Evolutionary conservation across 1,140 invertebrate genomes (phyloP).

Genomic region (Magallana gigas): DNA sequence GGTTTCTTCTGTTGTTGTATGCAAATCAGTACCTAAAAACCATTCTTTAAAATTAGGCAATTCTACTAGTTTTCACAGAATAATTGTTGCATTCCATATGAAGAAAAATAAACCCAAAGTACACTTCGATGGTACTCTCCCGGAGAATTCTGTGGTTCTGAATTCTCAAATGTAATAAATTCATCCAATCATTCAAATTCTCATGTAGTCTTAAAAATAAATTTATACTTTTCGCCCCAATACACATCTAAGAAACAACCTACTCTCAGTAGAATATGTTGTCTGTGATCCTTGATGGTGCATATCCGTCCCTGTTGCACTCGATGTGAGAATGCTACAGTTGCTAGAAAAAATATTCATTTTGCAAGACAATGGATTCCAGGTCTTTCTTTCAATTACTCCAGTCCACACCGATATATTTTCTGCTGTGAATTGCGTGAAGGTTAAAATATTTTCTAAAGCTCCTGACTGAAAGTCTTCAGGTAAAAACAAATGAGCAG

Average conservation of each 20-base stretch:
- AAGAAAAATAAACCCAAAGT: no score
- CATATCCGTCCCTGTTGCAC: neutral
- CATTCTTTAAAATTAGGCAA: no score
- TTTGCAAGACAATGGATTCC: neutral
- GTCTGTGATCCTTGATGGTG: neutral
- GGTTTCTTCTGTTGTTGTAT: neutral
- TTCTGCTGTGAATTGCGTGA: neutral
- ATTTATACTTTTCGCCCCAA: no score
- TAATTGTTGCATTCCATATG: no score
- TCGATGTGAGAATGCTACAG: neutral
- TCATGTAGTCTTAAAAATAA: no score
- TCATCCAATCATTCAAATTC: no score
- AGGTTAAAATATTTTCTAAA: neutral
- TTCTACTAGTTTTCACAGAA: no score
- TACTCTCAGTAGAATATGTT: no score
- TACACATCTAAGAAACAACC: no score
- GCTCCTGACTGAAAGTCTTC: neutral
- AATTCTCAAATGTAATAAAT: no score
- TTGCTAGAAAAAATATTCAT: neutral
- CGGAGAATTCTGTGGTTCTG: no score
- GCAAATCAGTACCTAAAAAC: neutral
- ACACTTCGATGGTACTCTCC: no score
- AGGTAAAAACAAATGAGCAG: neutral
- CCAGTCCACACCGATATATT: neutral
- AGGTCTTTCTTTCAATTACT: neutral